Base-by-base conservation (phyloP, 2,113 vertebrate species). In the Rhinopomastus cyanomelas region DNA sequence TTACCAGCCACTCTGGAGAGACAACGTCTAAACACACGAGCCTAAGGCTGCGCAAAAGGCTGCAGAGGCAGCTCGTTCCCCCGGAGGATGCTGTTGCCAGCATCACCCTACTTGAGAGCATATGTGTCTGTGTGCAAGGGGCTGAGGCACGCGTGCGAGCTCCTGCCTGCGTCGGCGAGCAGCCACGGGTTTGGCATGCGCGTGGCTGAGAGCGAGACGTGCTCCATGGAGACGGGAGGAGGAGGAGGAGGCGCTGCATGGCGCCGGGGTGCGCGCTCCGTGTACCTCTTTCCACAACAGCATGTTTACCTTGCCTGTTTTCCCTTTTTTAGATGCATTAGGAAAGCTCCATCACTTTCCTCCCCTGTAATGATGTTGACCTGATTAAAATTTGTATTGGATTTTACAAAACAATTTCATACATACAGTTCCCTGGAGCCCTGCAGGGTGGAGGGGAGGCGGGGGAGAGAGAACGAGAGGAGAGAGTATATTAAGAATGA, bases 381-480 rank as follows among this genome's bases (percentile, higher is more conserved):
- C 96, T 94, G 96, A 97, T 97, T 97, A 97, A 96, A 97, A 97
- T 92, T 97, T 95, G 97, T 97, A 97, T 97, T 97, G 94, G 94
- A 96, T 97, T 97, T 97, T 87, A 97, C 90, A 94, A 96, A 97
- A 97, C 96, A 96, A 97, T 97, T 96, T 97, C 87, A 96, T 94
- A 94, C 69, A 88, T 81, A 87, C 87, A 52, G 53, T 95, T 96
- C 94, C 89, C 95, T 39, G 53, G 88, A 96, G 96, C 85, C 90
- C 59, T 76, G 80, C 72, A 59, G 86, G 83, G 82, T 92, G 39
- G 68, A 89, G 32, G 88, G 46, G 73, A 81, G 29, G 86, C 5
- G 3, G 78, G 55, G 23, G 73, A 73, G 62, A 59, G 26, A 80
- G 69, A 89, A 32, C 67, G 20, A 56, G 51, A 65, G 61, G 32